These are phyloP conservation scores for Pseudochaenichthys georgianus DNA, from an alignment of 2,797 vertebrate species.

Conservation along the genomic window DNA sequence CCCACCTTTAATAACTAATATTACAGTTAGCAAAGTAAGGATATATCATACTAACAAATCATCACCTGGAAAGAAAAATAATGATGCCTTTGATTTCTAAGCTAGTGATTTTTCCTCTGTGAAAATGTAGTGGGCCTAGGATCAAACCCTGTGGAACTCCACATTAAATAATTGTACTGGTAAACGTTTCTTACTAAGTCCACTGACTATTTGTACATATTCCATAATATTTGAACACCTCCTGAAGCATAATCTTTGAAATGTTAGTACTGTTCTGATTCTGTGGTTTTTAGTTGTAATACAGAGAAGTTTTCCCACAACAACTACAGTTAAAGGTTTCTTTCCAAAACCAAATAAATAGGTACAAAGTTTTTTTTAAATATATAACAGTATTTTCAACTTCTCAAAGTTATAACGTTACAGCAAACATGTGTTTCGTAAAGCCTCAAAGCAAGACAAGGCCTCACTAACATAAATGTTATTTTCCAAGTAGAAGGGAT, in stretches of 20 bases:
- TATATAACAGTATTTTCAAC: not conserved
- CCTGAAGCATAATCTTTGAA: not conserved
- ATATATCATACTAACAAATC: not conserved
- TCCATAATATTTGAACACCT: not conserved
- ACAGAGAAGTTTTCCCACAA: too few species aligned
- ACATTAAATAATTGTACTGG: not conserved
- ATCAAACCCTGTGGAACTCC: not conserved
- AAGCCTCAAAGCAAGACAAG: not conserved
- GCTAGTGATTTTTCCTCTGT: not conserved
- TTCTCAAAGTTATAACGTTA: not conserved
- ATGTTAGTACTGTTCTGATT: not conserved
- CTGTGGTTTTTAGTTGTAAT: not conserved
- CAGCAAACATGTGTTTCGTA: not conserved
- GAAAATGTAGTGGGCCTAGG: not conserved
- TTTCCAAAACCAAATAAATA: not conserved
- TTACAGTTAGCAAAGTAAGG: not conserved
- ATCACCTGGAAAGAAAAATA: not conserved
- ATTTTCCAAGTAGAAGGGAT: not conserved
- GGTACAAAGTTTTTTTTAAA: not conserved
- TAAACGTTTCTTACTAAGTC: not conserved
- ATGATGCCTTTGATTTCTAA: too few species aligned
- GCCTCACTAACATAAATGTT: constrained; percentile 2
- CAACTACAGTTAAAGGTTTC: not conserved
- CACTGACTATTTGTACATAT: not conserved
- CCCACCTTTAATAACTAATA: too few species aligned